Conservation (phyloP, 2,888 invertebrate genomes). For the Andrena trimmerana region DNA sequence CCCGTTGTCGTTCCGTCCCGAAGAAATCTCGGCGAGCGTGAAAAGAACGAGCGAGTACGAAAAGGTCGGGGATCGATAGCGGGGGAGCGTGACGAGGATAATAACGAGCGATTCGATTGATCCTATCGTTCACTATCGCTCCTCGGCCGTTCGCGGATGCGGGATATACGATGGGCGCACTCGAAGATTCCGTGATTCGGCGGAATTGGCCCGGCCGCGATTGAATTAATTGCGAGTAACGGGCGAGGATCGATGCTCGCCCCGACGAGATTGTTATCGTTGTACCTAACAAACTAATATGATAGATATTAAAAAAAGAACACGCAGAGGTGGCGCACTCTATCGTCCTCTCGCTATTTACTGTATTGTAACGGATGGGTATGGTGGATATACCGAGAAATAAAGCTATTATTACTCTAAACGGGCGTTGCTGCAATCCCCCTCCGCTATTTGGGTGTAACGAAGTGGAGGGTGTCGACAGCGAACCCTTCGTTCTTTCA, state of each 20-base stretch:
- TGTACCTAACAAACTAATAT: constrained; percentile 68
- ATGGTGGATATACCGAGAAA: constrained; percentile 74
- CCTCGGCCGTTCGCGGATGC: not conserved
- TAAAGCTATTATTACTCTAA: constrained; percentile 78
- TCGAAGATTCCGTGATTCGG: constrained; percentile 55
- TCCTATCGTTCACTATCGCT: constrained; percentile 44
- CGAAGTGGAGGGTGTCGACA: not conserved
- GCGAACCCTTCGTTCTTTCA: too few relatives aligned
- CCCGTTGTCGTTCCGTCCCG: not conserved
- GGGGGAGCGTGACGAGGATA: constrained; percentile 60
- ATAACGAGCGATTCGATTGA: constrained; percentile 54
- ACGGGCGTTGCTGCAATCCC: not conserved
- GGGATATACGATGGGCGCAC: constrained; percentile 16
- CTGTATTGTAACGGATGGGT: constrained; percentile 76
- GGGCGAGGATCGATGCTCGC: constrained; percentile 54
- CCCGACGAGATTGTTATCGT: constrained; percentile 71
- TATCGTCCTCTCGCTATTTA: constrained; percentile 77
- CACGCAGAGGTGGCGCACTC: constrained; percentile 62
- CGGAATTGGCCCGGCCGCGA: constrained; percentile 45
- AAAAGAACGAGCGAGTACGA: constrained; percentile 42
- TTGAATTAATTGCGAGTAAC: constrained; percentile 45
- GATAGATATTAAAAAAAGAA: constrained; percentile 63
- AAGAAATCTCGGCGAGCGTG: constrained; percentile 15
- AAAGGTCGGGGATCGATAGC: constrained; percentile 9
- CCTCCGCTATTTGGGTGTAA: too few relatives aligned